Evolutionary conservation across 2,888 invertebrate species (phyloP).

Genomic region (Zhuqinia jingwanae): DNA sequence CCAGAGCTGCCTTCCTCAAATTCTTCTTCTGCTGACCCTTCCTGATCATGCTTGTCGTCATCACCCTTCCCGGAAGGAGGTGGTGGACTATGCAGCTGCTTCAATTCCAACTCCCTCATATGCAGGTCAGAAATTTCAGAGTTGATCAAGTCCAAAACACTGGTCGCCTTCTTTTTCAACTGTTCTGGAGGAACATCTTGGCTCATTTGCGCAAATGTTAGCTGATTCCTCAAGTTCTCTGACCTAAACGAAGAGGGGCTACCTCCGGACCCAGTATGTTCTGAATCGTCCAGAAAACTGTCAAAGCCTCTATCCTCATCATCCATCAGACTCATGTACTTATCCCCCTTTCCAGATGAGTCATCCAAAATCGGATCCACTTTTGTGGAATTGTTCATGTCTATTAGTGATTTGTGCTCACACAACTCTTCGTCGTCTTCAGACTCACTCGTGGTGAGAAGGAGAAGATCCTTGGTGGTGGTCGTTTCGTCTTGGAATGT

Average conservation of each 20-base stretch:
- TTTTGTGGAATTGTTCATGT: conserved; percentile 39
- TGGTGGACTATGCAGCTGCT: conserved; percentile 57
- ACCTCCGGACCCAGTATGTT: conserved; percentile 39
- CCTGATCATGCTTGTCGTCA: neutral
- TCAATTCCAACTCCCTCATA: conserved; percentile 75
- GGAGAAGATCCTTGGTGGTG: conserved; percentile 42
- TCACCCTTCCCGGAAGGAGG: conserved; percentile 2
- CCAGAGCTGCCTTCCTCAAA: conserved; percentile 70
- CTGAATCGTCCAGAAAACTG: conserved; percentile 71
- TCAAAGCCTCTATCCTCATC: conserved; percentile 75
- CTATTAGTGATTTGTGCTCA: conserved; percentile 51
- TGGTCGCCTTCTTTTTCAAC: conserved; percentile 72
- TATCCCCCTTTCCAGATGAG: neutral
- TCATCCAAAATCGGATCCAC: conserved; percentile 21
- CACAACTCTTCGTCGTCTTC: conserved; percentile 68
- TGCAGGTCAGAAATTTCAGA: conserved; percentile 76
- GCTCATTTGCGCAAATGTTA: conserved; percentile 69
- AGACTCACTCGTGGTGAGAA: conserved; percentile 52
- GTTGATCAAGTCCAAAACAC: conserved; percentile 75
- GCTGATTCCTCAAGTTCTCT: conserved; percentile 54
- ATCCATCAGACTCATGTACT: conserved; percentile 59
- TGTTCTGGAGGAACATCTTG: conserved; percentile 70
- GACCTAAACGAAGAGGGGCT: conserved; percentile 35
- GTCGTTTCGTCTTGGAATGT: conserved; percentile 50
- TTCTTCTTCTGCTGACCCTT: conserved; percentile 43